These are phyloP conservation scores for Spodoptera littoralis DNA, from an alignment of 2,888 invertebrate genomes.

Conservation along the genomic window DNA sequence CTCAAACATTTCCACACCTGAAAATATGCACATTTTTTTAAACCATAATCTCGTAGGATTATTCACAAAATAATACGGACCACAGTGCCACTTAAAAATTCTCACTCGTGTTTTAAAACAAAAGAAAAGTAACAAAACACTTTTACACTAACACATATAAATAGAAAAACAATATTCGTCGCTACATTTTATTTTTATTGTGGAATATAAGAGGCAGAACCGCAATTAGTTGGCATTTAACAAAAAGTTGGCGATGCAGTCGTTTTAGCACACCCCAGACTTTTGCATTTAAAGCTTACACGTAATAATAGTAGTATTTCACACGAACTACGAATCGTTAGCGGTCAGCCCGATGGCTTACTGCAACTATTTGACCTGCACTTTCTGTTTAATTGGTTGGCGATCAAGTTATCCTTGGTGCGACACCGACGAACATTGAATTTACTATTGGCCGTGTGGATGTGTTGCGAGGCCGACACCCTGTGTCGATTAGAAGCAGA, in stretches of 20 bases:
- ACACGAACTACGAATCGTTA: constrained; percentile 39
- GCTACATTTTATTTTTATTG: constrained; percentile 30
- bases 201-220: constrained; percentile 13
- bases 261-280: constrained; percentile 16
- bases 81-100: not conserved
- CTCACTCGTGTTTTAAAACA: not conserved
- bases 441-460: not conserved
- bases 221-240: constrained; percentile 43
- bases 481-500: not conserved
- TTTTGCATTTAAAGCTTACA: constrained; percentile 50
- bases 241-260: constrained; percentile 39
- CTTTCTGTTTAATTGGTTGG: constrained; percentile 49
- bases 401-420: constrained; percentile 27
- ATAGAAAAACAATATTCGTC: constrained; percentile 6
- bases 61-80: not conserved
- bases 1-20: too few species aligned
- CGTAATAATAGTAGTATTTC: constrained; percentile 45
- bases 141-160: not conserved
- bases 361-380: constrained; percentile 32
- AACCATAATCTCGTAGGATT: not conserved
- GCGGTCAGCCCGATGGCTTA: constrained; percentile 38
- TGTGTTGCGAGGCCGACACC: too few species aligned
- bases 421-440: not conserved
- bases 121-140: not conserved
- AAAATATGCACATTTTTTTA: too few species aligned